A percentile compares a stretch with the other conserved stretches of the same genome.
phyloP scores from a whole-genome alignment of 2,797 vertebrate genomes.

The Varecia variegata region DNA sequence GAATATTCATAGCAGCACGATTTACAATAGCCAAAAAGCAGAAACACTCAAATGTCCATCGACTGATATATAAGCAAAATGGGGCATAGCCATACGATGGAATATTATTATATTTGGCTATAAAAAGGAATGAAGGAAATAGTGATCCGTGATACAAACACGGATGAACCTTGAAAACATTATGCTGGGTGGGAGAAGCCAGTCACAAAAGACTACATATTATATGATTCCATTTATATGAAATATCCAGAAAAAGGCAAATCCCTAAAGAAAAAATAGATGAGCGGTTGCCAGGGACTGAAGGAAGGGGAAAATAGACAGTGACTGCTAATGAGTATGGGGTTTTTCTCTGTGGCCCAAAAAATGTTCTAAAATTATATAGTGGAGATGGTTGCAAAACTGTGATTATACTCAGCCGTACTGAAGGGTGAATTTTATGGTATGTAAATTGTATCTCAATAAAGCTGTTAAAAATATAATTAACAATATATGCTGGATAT shows the following conservation, averaged over 20 bases:
- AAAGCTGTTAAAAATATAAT: neutral
- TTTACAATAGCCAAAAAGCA: neutral
- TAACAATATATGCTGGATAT: neutral
- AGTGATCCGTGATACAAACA: neutral
- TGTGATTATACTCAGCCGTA: neutral
- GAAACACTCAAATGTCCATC: neutral
- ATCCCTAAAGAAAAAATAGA: neutral
- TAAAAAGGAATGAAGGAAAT: neutral
- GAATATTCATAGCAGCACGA: neutral
- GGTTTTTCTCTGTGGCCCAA: neutral
- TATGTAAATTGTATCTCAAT: neutral
- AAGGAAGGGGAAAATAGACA: neutral
- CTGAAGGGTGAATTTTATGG: neutral
- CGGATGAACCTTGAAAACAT: neutral
- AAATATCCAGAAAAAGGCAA: neutral
- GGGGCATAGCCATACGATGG: neutral
- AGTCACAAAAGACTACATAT: neutral
- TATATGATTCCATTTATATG: neutral
- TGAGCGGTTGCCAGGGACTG: neutral
- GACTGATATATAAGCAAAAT: neutral
- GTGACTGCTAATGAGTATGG: neutral
- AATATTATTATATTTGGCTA: neutral
- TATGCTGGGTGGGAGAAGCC: neutral
- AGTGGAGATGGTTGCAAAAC: neutral
- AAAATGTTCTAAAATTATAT: neutral